These are phyloP conservation scores for Sminthurinus aureus DNA, from an alignment of 2,888 invertebrate genomes.

Conservation along the genomic window DNA sequence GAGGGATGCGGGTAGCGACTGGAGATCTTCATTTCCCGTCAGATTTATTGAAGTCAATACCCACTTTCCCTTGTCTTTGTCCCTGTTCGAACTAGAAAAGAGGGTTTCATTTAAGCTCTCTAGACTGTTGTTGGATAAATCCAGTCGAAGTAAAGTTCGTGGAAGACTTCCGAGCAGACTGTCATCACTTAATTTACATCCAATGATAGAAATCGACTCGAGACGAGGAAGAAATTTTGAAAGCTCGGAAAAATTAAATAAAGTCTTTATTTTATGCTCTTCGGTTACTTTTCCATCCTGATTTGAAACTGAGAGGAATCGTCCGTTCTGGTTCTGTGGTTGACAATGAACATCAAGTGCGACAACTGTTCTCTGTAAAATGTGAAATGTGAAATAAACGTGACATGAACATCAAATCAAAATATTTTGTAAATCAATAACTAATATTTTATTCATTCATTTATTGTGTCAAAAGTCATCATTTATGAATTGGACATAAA, in stretches of 20 bases:
- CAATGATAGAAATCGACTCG: neutral
- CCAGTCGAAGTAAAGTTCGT: neutral
- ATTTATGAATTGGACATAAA: too few relatives aligned
- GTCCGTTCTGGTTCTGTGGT: too few relatives aligned
- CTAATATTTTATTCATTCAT: too few relatives aligned
- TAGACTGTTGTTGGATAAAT: constrained; percentile 29
- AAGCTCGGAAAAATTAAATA: constrained; percentile 27
- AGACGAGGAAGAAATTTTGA: neutral
- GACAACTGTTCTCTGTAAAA: too few relatives aligned
- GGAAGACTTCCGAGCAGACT: constrained; percentile 5
- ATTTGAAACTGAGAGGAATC: too few relatives aligned
- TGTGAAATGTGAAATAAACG: too few relatives aligned
- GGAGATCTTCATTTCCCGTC: constrained; percentile 13
- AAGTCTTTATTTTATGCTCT: neutral
- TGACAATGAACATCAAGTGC: too few relatives aligned
- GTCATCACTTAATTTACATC: constrained; percentile 15
- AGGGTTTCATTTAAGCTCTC: constrained; percentile 15
- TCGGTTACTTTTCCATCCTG: too few relatives aligned
- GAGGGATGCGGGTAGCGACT: constrained; percentile 10
- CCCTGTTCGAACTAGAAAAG: neutral
- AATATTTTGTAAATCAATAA: too few relatives aligned
- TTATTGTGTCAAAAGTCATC: too few relatives aligned
- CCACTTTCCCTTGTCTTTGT: neutral
- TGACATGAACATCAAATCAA: too few relatives aligned
- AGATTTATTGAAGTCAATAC: neutral